Conservation (phyloP, 2,888 invertebrate genomes). For the Onthophagus sagittarius region DNA sequence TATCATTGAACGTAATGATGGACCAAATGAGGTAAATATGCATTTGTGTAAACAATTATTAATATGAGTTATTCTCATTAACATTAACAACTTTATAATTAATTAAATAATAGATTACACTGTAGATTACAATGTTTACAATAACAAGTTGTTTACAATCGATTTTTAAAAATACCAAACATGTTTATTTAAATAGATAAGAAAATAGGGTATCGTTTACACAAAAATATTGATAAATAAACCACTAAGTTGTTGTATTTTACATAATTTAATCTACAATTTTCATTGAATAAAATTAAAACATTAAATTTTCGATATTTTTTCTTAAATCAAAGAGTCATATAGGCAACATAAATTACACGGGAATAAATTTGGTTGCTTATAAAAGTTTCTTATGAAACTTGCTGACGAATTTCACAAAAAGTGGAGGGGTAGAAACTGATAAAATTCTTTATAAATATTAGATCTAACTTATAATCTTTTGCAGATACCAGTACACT, state of each 20-base stretch:
- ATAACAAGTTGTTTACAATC: not conserved
- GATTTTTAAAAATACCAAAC: not conserved
- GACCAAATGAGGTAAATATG: too few species aligned
- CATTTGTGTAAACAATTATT: too few species aligned
- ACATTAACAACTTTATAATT: not conserved
- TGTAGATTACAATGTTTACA: not conserved
- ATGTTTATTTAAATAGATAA: not conserved
- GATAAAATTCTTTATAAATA: too few species aligned
- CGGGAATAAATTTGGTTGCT: too few species aligned
- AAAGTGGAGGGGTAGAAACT: too few species aligned
- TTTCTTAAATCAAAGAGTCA: too few species aligned
- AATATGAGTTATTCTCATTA: not conserved
- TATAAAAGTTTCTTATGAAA: too few species aligned
- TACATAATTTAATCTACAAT: not conserved
- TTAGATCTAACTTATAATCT: too few species aligned
- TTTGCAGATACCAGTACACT: too few species aligned
- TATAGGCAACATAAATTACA: too few species aligned
- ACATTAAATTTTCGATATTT: not conserved
- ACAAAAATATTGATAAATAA: not conserved
- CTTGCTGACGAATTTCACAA: too few species aligned
- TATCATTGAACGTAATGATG: too few species aligned
- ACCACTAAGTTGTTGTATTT: not conserved
- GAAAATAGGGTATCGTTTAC: not conserved
- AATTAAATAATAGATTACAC: not conserved
- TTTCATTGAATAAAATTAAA: not conserved